These are phyloP conservation scores for Acanthopagrus latus DNA, from an alignment of 2,797 vertebrate genomes.

Conservation along the genomic window DNA sequence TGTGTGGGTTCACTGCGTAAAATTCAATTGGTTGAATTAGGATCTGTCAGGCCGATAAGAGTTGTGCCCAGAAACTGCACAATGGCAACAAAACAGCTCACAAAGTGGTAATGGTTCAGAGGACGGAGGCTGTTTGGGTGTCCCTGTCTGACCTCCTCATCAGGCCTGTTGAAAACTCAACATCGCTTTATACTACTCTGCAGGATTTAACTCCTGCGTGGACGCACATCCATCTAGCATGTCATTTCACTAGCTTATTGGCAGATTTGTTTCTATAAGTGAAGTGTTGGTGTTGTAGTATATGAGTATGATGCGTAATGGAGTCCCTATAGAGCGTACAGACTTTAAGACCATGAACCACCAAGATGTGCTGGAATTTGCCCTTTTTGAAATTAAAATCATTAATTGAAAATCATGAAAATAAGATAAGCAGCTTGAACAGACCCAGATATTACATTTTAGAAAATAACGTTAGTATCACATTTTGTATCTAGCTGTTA, in stretches of 20 bases:
- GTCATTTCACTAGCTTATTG: background rate
- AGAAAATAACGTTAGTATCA: background rate
- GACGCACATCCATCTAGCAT: slow-evolving; percentile 11
- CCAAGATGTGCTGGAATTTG: background rate
- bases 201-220: slow-evolving; percentile 3
- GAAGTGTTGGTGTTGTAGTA: slow-evolving; percentile 1
- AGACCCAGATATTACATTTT: background rate
- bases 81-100: slow-evolving; percentile 29
- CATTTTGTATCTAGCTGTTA: background rate
- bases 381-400: background rate
- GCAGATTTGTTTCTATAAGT: slow-evolving; percentile 5
- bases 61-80: slow-evolving; percentile 35
- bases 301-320: slow-evolving; percentile 10
- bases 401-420: background rate
- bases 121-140: slow-evolving; percentile 18
- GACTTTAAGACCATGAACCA: background rate
- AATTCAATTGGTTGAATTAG: slow-evolving; percentile 24
- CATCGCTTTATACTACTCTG: background rate
- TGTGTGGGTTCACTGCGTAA: background rate
- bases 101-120: slow-evolving; percentile 17
- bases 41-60: background rate
- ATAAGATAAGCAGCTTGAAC: slow-evolving; percentile 7
- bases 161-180: background rate
- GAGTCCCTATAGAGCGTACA: background rate
- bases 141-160: slow-evolving; percentile 19